These are phyloP conservation scores for Tauraco hartlaubi DNA, from an alignment of 2,797 vertebrate species.

Conservation along the genomic window DNA sequence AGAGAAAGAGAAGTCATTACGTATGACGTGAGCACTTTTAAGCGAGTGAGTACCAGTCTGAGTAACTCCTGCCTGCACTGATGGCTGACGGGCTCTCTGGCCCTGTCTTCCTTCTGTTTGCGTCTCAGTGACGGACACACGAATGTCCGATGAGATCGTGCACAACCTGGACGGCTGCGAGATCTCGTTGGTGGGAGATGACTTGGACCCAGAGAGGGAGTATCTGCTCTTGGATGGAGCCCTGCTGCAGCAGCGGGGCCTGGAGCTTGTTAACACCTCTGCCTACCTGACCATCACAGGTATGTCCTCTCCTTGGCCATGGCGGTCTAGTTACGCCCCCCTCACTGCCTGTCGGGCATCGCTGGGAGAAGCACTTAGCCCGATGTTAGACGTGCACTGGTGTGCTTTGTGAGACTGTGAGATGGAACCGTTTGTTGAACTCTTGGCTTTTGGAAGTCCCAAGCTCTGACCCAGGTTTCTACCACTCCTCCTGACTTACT, in stretches of 20 bases:
- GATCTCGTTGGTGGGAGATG: slow-evolving; percentile 93
- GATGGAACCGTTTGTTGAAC: background rate
- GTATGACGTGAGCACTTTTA: background rate
- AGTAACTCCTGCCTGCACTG: background rate
- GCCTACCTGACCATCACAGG: slow-evolving; percentile 94
- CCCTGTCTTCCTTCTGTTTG: background rate
- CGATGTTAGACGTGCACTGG: fast-evolving
- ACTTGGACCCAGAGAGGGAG: slow-evolving; percentile 92
- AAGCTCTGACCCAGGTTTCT: background rate
- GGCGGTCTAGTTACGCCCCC: background rate
- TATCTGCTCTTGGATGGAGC: slow-evolving; percentile 92
- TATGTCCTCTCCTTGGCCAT: slow-evolving; percentile 5
- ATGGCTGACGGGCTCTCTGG: background rate
- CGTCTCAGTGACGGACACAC: slow-evolving; percentile 81
- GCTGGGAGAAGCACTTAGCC: background rate
- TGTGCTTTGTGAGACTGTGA: background rate
- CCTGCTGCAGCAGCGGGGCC: slow-evolving; percentile 89
- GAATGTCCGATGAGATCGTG: slow-evolving; percentile 97
- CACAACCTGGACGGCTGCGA: slow-evolving; percentile 97
- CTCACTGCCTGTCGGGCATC: background rate
- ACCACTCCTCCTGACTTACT: background rate
- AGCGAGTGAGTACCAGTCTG: background rate
- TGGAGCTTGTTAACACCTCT: slow-evolving; percentile 96
- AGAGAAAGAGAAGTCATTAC: background rate
- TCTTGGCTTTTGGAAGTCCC: background rate